Evolutionary conservation across 2,888 invertebrate species (phyloP), one percentile per base, ranked within the genome.

Genomic region (Ellobium chinense): DNA sequence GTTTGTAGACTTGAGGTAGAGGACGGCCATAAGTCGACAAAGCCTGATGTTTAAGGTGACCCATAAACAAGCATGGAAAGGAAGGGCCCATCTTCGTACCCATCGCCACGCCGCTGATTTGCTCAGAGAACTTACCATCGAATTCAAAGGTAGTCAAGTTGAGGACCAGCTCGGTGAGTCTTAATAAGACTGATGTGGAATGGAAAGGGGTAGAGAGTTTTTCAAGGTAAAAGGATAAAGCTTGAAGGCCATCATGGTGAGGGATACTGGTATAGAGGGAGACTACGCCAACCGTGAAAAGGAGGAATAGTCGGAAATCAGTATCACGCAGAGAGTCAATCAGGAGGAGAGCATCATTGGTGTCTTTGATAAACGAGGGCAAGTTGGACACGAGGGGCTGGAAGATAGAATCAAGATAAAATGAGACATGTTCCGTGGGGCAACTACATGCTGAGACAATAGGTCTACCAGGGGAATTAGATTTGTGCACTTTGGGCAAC

Each of bases 361-460:
- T 63, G 31, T 65, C 74, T 46, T 75, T 75, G 21, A 75, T 29
- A 21, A 39, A 75, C 2, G 74, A 62, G 2, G 74, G 65, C 0
- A 75, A 46, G 4, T 14, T 14, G 14, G 39, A n/a, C 12, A 75
- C 46, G 1, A 75, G 1, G 18, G 63, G 63, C n/a, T 75, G 74
- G 2, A 65, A 46, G 39, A 63, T 63, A 18, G 21, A 21, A 63
- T 75, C 74, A 1, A 75, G 63, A 27, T 24, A 39, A 5, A 27
- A 4, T 3, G 63, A 75, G 4, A 63, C 63, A 5, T 5, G 62
- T 37, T 39, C 46, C 1, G 74, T 75, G 9, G 63, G 74, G 46
- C 63, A 75, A 37, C 63, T 27, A 31, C 63, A 75, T 14, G 74
- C 31, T 1, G 74, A 75, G 37, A 75, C 74, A 18, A 75, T 75